phyloP scores from a whole-genome alignment of 2,113 vertebrate species.

The Piaya cayana region DNA sequence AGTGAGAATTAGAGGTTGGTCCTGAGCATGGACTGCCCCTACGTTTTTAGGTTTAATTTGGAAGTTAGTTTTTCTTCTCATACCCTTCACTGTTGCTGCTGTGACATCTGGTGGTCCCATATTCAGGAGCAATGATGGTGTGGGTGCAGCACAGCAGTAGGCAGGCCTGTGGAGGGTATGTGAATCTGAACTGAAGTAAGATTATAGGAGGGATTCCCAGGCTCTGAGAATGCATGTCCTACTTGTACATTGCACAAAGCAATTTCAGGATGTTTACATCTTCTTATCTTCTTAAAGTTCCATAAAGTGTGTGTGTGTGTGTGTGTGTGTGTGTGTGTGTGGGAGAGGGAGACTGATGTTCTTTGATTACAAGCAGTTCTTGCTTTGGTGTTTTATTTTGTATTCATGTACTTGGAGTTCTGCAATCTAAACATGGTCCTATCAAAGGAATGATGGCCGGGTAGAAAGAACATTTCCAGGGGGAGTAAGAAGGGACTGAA shows the following conservation, averaged over 20 bases:
- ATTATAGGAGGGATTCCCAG: background rate
- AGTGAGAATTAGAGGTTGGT: background rate
- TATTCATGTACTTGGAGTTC: background rate
- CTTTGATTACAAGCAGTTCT: background rate
- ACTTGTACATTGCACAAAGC: background rate
- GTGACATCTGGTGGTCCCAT: background rate
- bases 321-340: too few relatives aligned
- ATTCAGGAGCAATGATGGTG: background rate
- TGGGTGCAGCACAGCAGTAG: background rate
- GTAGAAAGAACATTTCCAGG: background rate
- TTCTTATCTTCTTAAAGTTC: background rate
- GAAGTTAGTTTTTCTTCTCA: background rate
- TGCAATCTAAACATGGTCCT: background rate
- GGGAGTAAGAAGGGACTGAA: accelerated
- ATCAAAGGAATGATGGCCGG: background rate
- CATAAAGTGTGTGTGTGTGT: too few relatives aligned
- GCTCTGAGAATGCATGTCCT: background rate
- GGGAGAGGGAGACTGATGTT: too few relatives aligned
- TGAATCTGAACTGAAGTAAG: background rate
- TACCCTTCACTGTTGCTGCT: background rate
- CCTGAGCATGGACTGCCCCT: background rate
- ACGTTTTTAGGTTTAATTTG: background rate
- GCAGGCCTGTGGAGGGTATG: background rate
- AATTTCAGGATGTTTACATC: background rate
- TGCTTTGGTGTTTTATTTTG: background rate